Base-by-base conservation (phyloP, 2,113 vertebrate genomes). In the Gallinago paraguaiae region DNA sequence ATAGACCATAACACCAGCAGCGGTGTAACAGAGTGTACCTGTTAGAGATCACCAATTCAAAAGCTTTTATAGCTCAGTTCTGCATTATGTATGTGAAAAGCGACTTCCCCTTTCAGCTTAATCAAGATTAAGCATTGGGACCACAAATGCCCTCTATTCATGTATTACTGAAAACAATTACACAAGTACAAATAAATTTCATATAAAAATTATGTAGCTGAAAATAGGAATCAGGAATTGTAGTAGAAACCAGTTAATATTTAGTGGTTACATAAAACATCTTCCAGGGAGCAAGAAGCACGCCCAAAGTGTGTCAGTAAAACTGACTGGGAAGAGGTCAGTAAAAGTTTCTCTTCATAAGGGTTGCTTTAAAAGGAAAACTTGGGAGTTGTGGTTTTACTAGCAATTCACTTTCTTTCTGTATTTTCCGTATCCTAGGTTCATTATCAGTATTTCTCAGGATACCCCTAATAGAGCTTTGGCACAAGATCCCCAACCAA, bases 11-110 rank as follows among this genome's bases (percentile, higher is more conserved):
- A 86, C 1, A 3, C 17, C 27, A 75, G 41, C 28, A 82, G 31
- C 30, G 59, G 41, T 22, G 7, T 76, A 65, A 60, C 43, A 67
- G 16, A 80, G 43, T 5, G 16, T 41, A 80, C 25, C 23, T 51
- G 18, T 39, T 63, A 45, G 41, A 82, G 13, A 46, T 67, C 51
- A 86, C 54, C 1, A 7, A 59, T 59, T 56, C 35, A 64, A 67
- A 90, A 82, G 83, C 46, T 92, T 93, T 92, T 83, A 60, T 60
- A 86, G 31, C 35, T 92, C 68, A 75, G 12, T 84, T 68, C 90
- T 83, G 37, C 30, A 80, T 93, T 88, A 67, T 70, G 18, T 54
- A 72, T 53, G 17, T 2, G 2, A 12, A n/a, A 77, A 80, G n/a
- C 41, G 45, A 68, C 43, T 83, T 89, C 37, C 37, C 22, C 41